phyloP scores from a whole-genome alignment of 35 echinoderm and acorn worm species.

The Hemicentrotus pulcherrimus region DNA sequence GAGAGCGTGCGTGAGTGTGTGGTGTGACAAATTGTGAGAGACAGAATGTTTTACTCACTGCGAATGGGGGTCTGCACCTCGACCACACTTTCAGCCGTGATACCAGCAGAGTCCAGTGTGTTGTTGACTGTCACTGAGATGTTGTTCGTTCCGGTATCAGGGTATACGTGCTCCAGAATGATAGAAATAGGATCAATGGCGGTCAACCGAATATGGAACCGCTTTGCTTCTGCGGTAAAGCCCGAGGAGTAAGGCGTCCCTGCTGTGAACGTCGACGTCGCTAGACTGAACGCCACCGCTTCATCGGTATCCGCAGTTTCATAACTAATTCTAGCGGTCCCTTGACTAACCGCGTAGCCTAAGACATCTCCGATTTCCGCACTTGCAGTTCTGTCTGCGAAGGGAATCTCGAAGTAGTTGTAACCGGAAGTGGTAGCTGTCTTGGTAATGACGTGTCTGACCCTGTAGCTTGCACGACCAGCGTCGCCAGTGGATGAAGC shows the following conservation, averaged over 20 bases:
- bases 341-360: not conserved
- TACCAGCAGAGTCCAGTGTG: not conserved
- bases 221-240: not conserved
- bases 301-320: not conserved
- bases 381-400: not conserved
- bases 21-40: not conserved
- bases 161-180: not conserved
- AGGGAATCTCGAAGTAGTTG: conserved; percentile 40
- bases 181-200: conserved; percentile 4
- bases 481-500: not conserved
- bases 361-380: conserved; percentile 52
- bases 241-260: not conserved
- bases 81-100: not conserved
- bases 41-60: conserved; percentile 40
- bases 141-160: conserved; percentile 4
- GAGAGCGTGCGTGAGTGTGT: not conserved
- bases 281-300: conserved; percentile 11
- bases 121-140: conserved; percentile 9
- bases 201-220: conserved; percentile 23
- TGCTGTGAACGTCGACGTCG: not conserved
- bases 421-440: conserved; percentile 34
- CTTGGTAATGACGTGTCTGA: conserved; percentile 22
- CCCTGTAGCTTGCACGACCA: conserved; percentile 22
- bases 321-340: conserved; percentile 24
- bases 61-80: conserved; percentile 34